Base-by-base conservation (phyloP, 2,113 vertebrate genomes). In the Oophaga pumilio region DNA sequence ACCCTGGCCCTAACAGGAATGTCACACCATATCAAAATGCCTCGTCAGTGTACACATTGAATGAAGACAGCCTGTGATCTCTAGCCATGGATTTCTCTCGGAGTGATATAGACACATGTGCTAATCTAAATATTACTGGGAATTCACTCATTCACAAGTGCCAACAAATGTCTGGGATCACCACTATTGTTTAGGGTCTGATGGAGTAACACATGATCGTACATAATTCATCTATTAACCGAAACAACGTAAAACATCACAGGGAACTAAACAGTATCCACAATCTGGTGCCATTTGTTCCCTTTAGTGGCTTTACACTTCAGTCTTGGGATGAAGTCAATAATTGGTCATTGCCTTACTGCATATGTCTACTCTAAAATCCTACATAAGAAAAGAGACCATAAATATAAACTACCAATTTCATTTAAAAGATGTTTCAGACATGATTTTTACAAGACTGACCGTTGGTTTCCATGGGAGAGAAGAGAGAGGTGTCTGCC, bases 1-100 rank as follows among this genome's bases (percentile, higher is more conserved):
- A 62, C 76, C 24, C 76, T 80, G 62, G 60, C 76, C 76, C 62
- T 86, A 66, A 78, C 76, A 78, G 85, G 85, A 86, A 86, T 86
- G 76, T 86, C 85, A 86, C 85, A 66, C 85, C 64, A 57, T 53
- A 86, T 78, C 85, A 78, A 52, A 60, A 68, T 28, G 43, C 76
- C 76, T 86, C 10, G 49, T 86, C 76, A 80, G 24, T 66, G 76
- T 52, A 78, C 76, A 86, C 85, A 86, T 71, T 56, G 64, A 12
- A 43, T 56, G 52, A 52, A 56, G 76, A 60, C 85, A 66, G 85
- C 85, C 28, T 69, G 77, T 86, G 76, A 69, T 86, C 85, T 86
- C 57, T 86, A 49, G 18, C 49, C 76, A 53, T 80, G 50, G 80
- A 33, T 80, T 80, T 80, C 64, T 86, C 50, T 11, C 8, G 49